Evolutionary conservation across 2,797 vertebrate species (phyloP).

Genomic region (Lophius americanus): DNA sequence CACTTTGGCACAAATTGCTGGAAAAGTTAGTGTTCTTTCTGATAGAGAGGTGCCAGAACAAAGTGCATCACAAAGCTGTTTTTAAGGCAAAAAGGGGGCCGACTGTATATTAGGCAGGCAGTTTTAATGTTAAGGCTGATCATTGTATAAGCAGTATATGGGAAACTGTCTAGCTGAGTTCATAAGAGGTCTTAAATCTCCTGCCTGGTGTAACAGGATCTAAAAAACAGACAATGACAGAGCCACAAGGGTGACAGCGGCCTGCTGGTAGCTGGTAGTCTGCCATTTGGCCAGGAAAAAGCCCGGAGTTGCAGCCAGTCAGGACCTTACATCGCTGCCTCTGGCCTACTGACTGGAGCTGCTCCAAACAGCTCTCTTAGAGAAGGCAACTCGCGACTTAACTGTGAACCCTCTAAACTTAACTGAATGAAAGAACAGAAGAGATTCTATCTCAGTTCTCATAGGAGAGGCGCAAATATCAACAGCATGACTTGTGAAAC

Average conservation of each 20-base stretch:
- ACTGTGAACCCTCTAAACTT: too few species aligned
- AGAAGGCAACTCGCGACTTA: conserved; percentile 44
- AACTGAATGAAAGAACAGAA: conserved; percentile 23
- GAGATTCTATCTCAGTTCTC: conserved; percentile 11
- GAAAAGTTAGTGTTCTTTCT: too few species aligned
- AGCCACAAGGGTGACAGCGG: conserved; percentile 41
- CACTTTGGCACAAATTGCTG: neutral
- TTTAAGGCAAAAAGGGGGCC: too few species aligned
- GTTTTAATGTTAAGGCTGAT: too few species aligned
- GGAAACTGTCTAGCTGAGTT: neutral
- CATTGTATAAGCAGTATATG: too few species aligned
- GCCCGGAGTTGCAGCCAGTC: conserved; percentile 55
- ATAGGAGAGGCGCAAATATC: conserved; percentile 25
- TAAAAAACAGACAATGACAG: conserved; percentile 42
- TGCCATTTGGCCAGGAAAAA: conserved; percentile 47
- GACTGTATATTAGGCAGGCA: too few species aligned
- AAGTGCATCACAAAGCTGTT: too few species aligned
- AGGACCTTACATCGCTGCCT: conserved; percentile 46
- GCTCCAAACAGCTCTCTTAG: conserved; percentile 46
- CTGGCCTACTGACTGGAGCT: conserved; percentile 60
- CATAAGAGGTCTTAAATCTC: conserved; percentile 19
- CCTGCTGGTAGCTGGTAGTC: conserved; percentile 51
- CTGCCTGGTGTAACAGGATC: conserved; percentile 22
- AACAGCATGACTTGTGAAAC: conserved; percentile 33
- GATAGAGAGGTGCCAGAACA: too few species aligned